Conservation (phyloP, 2,888 invertebrate species). For the Pteria penguin region DNA sequence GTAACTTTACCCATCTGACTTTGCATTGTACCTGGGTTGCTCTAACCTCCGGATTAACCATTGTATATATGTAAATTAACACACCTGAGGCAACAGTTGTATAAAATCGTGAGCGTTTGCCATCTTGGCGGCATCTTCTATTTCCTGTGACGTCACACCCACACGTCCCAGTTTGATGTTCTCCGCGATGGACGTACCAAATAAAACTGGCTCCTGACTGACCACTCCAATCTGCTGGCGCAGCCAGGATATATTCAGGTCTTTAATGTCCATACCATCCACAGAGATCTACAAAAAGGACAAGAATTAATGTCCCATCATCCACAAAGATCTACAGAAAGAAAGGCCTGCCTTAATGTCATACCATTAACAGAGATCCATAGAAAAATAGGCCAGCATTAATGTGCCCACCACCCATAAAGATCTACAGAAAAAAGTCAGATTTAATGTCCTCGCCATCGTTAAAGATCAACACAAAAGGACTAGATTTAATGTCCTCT, state of each 20-base stretch:
- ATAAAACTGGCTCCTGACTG: slow-evolving; percentile 84
- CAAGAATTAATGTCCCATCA: neutral
- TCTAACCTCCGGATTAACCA: too few relatives aligned
- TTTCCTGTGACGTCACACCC: slow-evolving; percentile 72
- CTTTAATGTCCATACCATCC: slow-evolving; percentile 76
- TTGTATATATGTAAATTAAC: neutral
- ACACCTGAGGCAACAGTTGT: slow-evolving; percentile 74
- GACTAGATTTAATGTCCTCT: too few relatives aligned
- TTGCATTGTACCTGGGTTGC: too few relatives aligned
- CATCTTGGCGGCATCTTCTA: slow-evolving; percentile 75
- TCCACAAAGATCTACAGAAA: neutral
- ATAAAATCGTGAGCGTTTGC: slow-evolving; percentile 81
- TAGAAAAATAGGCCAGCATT: too few relatives aligned
- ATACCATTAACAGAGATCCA: neutral
- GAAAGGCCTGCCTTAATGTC: neutral
- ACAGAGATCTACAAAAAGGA: slow-evolving; percentile 37
- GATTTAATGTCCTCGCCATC: too few relatives aligned
- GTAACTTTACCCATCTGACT: too few relatives aligned
- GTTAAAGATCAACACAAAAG: too few relatives aligned
- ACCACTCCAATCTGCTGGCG: slow-evolving; percentile 79
- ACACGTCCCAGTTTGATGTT: slow-evolving; percentile 81
- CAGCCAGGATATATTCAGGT: slow-evolving; percentile 81
- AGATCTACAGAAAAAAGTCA: too few relatives aligned
- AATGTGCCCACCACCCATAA: too few relatives aligned
- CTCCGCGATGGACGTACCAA: slow-evolving; percentile 81